Evolutionary conservation across 2,888 invertebrate species (phyloP).

Genomic region (Sminthurinus aureus): DNA sequence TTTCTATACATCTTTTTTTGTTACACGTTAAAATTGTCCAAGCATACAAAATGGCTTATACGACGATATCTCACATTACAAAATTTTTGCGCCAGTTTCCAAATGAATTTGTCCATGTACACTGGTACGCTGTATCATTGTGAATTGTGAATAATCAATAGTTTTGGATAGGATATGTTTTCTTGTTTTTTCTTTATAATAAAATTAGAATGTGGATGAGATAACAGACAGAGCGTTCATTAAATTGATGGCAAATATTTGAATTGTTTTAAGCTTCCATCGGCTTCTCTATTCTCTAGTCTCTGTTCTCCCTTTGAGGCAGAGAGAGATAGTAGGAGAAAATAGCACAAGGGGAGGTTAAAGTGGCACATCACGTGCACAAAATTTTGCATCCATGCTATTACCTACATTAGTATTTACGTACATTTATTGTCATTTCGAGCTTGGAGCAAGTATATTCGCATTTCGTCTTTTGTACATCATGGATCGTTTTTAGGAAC

Average conservation of each 20-base stretch:
- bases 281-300: not conserved
- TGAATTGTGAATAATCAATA: too few relatives aligned
- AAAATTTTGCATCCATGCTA: not conserved
- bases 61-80: too few relatives aligned
- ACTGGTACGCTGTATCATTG: too few relatives aligned
- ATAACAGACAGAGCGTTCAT: not conserved
- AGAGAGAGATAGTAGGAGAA: not conserved
- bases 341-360: not conserved
- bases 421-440: not conserved
- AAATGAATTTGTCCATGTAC: too few relatives aligned
- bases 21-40: too few relatives aligned
- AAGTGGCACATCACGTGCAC: not conserved
- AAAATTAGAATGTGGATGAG: not conserved
- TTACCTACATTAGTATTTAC: not conserved
- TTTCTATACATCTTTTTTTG: not conserved
- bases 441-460: not conserved
- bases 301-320: not conserved
- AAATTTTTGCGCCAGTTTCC: too few relatives aligned
- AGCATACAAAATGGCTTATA: too few relatives aligned
- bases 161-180: too few relatives aligned
- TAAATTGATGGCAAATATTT: not conserved
- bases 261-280: not conserved
- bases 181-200: too few relatives aligned
- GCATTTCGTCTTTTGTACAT: not conserved
- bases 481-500: not conserved